Evolutionary conservation across 1,140 invertebrate species (phyloP).

Genomic region (Drosophila simulans): DNA sequence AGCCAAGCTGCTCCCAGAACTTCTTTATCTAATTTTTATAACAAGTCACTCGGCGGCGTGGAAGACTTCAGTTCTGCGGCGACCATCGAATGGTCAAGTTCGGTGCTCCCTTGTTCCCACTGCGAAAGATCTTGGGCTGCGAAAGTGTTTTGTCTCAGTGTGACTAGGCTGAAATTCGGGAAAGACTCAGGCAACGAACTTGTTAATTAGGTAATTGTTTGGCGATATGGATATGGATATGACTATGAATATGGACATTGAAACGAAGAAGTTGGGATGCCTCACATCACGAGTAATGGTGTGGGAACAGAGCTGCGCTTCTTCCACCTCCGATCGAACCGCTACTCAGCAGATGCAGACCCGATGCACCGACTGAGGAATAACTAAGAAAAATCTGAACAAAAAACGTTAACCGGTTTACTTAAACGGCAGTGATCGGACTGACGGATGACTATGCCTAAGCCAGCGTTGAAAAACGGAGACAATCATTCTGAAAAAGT

Average conservation of each 20-base stretch:
- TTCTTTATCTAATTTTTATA: slow-evolving; percentile 77
- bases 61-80: slow-evolving; percentile 73
- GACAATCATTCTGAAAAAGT: slow-evolving; percentile 74
- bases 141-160: slow-evolving; percentile 40
- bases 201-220: slow-evolving; percentile 51
- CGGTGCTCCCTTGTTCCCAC: slow-evolving; percentile 33
- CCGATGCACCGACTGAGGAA: slow-evolving; percentile 65
- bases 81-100: slow-evolving; percentile 74
- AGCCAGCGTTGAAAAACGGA: slow-evolving; percentile 50
- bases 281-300: neutral
- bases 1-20: slow-evolving; percentile 57
- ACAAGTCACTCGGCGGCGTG: slow-evolving; percentile 62
- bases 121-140: slow-evolving; percentile 1
- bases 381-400: slow-evolving; percentile 76
- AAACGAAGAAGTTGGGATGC: neutral
- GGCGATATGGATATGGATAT: neutral
- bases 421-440: slow-evolving; percentile 70
- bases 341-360: slow-evolving; percentile 44
- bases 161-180: slow-evolving; percentile 37
- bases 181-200: slow-evolving; percentile 19
- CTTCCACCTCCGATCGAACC: slow-evolving; percentile 28
- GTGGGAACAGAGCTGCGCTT: slow-evolving; percentile 2
- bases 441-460: slow-evolving; percentile 54
- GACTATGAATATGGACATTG: too few relatives aligned
- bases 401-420: slow-evolving; percentile 76